Conservation (phyloP, 2,888 invertebrate species). For the Andrena chrysosceles region DNA sequence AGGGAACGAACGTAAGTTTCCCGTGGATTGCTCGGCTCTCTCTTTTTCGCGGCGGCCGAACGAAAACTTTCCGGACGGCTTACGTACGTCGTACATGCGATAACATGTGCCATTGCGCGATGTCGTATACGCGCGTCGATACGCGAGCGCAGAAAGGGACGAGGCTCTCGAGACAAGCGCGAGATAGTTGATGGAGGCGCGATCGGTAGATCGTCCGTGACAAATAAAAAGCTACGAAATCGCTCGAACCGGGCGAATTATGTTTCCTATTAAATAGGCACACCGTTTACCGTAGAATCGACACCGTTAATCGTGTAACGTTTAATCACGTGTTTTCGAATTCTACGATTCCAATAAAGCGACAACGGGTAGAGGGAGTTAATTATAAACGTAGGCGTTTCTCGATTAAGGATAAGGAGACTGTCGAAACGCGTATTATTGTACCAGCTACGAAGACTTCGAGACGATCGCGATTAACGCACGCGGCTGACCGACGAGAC, state of each 20-base stretch:
- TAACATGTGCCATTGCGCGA: neutral
- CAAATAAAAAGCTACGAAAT: constrained; percentile 49
- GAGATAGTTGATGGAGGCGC: neutral
- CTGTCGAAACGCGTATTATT: neutral
- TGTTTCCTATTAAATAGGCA: constrained; percentile 78
- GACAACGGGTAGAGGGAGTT: neutral
- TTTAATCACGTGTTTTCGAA: constrained; percentile 55
- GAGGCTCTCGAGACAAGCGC: constrained; percentile 20
- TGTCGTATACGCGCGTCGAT: constrained; percentile 20
- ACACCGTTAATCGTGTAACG: constrained; percentile 56
- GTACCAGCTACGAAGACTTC: too few species aligned
- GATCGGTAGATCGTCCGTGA: constrained; percentile 56
- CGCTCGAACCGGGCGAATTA: constrained; percentile 31
- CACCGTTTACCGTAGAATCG: constrained; percentile 40
- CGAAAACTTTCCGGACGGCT: constrained; percentile 16
- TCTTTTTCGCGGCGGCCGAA: neutral
- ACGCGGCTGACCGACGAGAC: neutral
- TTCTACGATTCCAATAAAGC: constrained; percentile 29
- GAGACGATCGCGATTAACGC: neutral
- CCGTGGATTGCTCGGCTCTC: neutral
- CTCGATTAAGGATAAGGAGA: neutral
- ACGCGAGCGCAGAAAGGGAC: constrained; percentile 14
- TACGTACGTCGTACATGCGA: neutral
- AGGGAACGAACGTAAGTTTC: neutral
- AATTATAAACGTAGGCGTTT: constrained; percentile 30